These are phyloP conservation scores for Margarornis squamiger DNA, from an alignment of 2,797 vertebrate species.

Conservation along the genomic window DNA sequence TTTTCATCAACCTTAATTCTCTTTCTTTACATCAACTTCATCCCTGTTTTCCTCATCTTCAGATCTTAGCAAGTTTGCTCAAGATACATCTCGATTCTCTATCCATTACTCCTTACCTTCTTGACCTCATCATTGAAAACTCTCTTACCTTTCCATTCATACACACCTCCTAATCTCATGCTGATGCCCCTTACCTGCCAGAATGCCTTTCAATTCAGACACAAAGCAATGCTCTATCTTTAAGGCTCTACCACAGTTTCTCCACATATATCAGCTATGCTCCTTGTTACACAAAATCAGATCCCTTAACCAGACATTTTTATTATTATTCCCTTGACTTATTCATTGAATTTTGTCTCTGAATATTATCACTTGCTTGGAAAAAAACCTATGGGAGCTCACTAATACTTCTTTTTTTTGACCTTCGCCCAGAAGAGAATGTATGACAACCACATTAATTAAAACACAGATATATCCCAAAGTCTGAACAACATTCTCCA, in stretches of 20 bases:
- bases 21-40: not conserved
- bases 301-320: not conserved
- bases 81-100: not conserved
- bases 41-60: not conserved
- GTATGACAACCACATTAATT: conserved; percentile 38
- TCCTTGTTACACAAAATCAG: not conserved
- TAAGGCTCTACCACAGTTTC: not conserved
- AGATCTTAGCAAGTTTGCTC: not conserved
- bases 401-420: conserved; percentile 33
- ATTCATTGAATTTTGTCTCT: conserved; percentile 5
- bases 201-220: not conserved
- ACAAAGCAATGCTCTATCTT: not conserved
- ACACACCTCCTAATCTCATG: not conserved
- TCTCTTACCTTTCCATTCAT: not conserved
- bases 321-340: not conserved
- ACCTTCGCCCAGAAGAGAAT: conserved; percentile 9
- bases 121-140: not conserved
- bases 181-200: not conserved
- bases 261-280: not conserved
- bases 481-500: conserved; percentile 10
- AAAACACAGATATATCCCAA: conserved; percentile 13
- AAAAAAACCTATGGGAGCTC: conserved; percentile 4
- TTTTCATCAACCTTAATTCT: not conserved
- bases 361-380: not conserved
- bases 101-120: not conserved